A percentile compares a stretch with the other conserved stretches of the same genome.
These are phyloP conservation scores for Drosophila sulfurigaster DNA, from an alignment of 1,140 invertebrate genomes.

Conservation along the genomic window DNA sequence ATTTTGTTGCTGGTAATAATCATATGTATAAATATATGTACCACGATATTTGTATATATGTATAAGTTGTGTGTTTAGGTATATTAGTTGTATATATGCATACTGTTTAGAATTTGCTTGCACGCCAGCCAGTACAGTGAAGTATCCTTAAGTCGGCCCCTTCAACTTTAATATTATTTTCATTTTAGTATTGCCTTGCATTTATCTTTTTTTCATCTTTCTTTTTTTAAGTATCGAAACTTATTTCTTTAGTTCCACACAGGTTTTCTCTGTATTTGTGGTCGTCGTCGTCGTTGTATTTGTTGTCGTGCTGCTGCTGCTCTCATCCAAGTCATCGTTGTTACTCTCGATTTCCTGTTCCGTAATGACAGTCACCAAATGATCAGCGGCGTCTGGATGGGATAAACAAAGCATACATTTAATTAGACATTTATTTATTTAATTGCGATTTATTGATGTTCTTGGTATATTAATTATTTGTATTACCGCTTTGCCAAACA, in stretches of 20 bases:
- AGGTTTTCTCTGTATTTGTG: slow-evolving; percentile 66
- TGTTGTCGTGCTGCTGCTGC: slow-evolving; percentile 55
- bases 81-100: slow-evolving; percentile 52
- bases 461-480: slow-evolving; percentile 14
- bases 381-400: slow-evolving; percentile 87
- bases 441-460: background rate
- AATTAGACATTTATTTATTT: background rate
- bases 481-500: slow-evolving; percentile 67
- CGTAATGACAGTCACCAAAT: slow-evolving; percentile 93
- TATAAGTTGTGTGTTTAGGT: slow-evolving; percentile 49
- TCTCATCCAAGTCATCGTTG: slow-evolving; percentile 63
- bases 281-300: slow-evolving; percentile 73
- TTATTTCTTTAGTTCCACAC: slow-evolving; percentile 67
- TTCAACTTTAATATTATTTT: slow-evolving; percentile 15
- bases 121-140: slow-evolving; percentile 56
- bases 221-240: slow-evolving; percentile 26
- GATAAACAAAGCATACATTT: background rate
- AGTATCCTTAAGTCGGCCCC: slow-evolving; percentile 28
- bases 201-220: slow-evolving; percentile 7
- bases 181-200: slow-evolving; percentile 38
- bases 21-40: slow-evolving; percentile 69
- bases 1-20: slow-evolving; percentile 11
- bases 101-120: slow-evolving; percentile 60
- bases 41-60: slow-evolving; percentile 61
- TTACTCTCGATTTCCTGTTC: slow-evolving; percentile 87